phyloP scores from a whole-genome alignment of 2,113 vertebrate genomes.

The Corythornis cristatus region DNA sequence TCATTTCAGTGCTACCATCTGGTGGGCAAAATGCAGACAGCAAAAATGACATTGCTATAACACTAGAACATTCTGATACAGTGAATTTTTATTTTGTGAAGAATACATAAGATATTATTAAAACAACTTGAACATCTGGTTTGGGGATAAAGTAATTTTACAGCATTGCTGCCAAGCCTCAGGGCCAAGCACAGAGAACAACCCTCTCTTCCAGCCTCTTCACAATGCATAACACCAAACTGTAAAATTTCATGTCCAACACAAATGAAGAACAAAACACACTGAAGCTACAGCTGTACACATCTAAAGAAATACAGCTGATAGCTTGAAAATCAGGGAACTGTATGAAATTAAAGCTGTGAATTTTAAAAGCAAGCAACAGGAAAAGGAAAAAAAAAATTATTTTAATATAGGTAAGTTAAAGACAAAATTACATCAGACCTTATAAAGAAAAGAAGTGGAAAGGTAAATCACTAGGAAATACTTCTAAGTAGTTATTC shows the following conservation, averaged over 20 bases:
- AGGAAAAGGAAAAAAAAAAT: neutral
- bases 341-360: neutral
- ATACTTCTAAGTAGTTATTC: neutral
- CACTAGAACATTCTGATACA: constrained; percentile 71
- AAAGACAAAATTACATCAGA: constrained; percentile 6
- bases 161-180: constrained; percentile 71
- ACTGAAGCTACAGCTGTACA: neutral
- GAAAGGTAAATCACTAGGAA: constrained; percentile 17
- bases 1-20: constrained; percentile 70
- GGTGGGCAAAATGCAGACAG: constrained; percentile 66
- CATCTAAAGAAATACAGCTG: constrained; percentile 53
- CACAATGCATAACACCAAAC: constrained; percentile 64
- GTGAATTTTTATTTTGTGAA: constrained; percentile 74
- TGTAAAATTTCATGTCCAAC: constrained; percentile 62
- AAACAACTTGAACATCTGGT: constrained; percentile 83
- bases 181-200: constrained; percentile 74
- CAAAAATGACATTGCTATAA: constrained; percentile 29
- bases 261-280: constrained; percentile 62
- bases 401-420: constrained; percentile 1
- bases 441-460: neutral
- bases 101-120: constrained; percentile 79
- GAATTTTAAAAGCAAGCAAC: neutral
- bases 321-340: neutral
- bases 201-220: constrained; percentile 57
- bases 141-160: constrained; percentile 80